Evolutionary conservation across 1,140 invertebrate species (phyloP), one percentile per base, ranked within the genome.

Genomic region (Pseudomyrmex concolor): DNA sequence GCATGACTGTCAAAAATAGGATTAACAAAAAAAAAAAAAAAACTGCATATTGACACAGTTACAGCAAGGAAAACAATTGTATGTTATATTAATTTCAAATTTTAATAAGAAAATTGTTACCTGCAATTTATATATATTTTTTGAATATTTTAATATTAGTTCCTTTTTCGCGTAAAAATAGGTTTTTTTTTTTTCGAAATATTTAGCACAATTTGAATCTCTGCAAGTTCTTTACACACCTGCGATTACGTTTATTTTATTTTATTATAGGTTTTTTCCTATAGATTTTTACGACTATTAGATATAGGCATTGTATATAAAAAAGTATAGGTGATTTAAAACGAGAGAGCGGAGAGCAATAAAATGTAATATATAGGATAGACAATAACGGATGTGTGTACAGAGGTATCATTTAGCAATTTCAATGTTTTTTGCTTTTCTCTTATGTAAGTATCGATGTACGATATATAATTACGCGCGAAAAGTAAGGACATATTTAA

Each of bases 401-500:
- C 86, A 76, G 2, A 62, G 1, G 54, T 48, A 85, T 85, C 66
- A 77, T 62, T 54, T 25, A 12, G 48, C 15, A 72, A 54, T 67
- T 83, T 51, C 9, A n/a, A n/a, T 76, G 19, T 71, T 76, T 7
- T 19, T 78, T 66, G 25, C 72, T 4, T 19, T 59, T 59, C 48
- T 77, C 59, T 60, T 60, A 12, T 73, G 15, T 45, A 62, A 10
- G 51, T 67, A 62, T 34, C 1, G 45, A 45, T 13, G 8, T 55
- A 81, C 67, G 3, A 13, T 50, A n/a, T 2, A 60, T 48, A 57
- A 54, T 80, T 60, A 51, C 50, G 25, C 22, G 10, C 54, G 51
- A 59, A 45, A n/a, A 25, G 57, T 25, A 55, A 63, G 73, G 2
- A 22, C 59, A 68, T 55, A 13, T 13, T 51, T 22, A 22, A 0